Conservation (phyloP, 2,113 vertebrate species). For the Odocoileus virginianus region DNA sequence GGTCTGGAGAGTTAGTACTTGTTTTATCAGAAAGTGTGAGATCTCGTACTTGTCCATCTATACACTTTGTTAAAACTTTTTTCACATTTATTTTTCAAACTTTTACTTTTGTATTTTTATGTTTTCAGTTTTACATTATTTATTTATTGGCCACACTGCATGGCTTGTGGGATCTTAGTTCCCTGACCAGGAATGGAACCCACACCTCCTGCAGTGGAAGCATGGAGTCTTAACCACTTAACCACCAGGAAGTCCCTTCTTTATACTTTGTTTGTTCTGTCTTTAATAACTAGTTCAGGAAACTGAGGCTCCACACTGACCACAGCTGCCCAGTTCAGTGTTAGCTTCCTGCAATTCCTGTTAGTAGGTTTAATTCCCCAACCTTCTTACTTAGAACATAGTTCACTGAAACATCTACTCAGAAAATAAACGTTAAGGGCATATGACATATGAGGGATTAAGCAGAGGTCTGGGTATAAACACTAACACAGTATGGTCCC, state of each 20-base stretch:
- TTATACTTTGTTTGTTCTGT: neutral
- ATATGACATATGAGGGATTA: neutral
- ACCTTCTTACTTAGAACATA: neutral
- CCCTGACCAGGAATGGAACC: neutral
- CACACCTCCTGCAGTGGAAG: neutral
- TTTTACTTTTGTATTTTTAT: neutral
- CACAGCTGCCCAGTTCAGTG: neutral
- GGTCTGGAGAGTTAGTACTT: neutral
- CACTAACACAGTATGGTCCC: fast-evolving
- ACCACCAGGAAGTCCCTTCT: neutral
- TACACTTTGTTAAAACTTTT: neutral
- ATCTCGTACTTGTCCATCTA: neutral
- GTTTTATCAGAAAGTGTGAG: neutral
- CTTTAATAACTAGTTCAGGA: neutral
- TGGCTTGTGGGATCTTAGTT: neutral
- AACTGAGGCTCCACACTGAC: neutral
- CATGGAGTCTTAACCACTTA: neutral
- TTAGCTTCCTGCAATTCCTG: neutral
- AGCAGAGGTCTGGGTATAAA: no score
- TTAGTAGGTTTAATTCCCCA: neutral
- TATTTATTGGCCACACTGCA: neutral
- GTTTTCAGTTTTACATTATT: neutral
- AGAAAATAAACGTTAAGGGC: neutral
- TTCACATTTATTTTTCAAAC: neutral
- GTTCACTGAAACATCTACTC: neutral